Conservation (phyloP, 2,113 vertebrate genomes). For the Pogonocichla stellata region DNA sequence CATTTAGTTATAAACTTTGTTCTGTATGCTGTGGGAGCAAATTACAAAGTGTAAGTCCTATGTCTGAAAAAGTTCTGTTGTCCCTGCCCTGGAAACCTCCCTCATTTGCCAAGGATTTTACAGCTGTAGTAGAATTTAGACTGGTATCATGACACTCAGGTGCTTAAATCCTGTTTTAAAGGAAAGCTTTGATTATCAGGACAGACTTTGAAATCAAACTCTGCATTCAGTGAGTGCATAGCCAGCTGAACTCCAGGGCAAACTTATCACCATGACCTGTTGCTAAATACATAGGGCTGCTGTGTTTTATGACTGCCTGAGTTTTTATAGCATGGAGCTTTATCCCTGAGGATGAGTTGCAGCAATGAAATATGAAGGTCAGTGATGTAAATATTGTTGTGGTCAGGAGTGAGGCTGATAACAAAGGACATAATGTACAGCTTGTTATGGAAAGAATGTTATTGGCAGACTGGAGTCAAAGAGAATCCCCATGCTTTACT, state of each 20-base stretch:
- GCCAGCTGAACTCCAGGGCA: constrained; percentile 38
- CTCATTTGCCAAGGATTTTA: neutral
- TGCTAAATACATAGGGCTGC: constrained; percentile 26
- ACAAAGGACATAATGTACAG: neutral
- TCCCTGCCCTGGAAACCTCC: neutral
- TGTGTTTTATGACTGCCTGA: constrained; percentile 10
- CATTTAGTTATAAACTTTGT: neutral
- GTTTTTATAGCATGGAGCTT: constrained; percentile 13
- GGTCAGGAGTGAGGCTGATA: neutral
- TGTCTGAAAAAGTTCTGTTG: neutral
- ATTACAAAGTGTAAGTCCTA: neutral
- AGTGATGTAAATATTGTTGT: neutral
- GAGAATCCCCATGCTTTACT: neutral
- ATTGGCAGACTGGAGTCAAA: neutral
- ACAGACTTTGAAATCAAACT: constrained; percentile 64
- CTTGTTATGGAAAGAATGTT: neutral
- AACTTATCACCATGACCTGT: constrained; percentile 42
- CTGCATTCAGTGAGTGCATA: neutral
- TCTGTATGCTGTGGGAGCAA: neutral
- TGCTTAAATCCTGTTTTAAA: neutral
- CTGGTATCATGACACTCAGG: neutral
- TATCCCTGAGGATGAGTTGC: neutral
- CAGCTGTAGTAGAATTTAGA: neutral
- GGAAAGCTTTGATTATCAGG: neutral
- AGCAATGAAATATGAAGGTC: constrained; percentile 26